phyloP scores from a whole-genome alignment of 2,888 invertebrate species.

The Conchocele bisecta region DNA sequence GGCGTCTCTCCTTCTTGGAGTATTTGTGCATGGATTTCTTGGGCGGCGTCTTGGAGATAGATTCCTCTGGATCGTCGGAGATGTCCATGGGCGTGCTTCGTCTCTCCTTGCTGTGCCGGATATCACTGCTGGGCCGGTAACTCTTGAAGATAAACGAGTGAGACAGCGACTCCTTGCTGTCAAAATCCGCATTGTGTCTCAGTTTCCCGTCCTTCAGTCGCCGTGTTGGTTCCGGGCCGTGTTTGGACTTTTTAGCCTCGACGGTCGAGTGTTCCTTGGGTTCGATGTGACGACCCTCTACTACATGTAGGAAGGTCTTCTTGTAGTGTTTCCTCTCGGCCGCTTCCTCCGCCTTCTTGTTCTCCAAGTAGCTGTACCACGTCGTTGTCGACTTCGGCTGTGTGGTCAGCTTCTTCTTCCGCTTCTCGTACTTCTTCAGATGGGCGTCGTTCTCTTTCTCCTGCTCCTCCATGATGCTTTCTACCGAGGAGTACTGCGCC shows the following conservation, averaged over 20 bases:
- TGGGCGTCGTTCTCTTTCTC: conserved; percentile 49
- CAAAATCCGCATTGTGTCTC: conserved; percentile 30
- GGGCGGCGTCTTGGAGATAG: conserved; percentile 31
- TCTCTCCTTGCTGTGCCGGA: conserved; percentile 48
- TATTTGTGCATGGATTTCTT: conserved; percentile 35
- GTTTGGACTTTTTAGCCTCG: conserved; percentile 43
- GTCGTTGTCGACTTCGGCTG: conserved; percentile 49
- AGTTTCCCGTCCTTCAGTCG: conserved; percentile 31
- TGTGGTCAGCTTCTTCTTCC: conserved; percentile 18
- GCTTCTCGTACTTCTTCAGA: conserved; percentile 15
- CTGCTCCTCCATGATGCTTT: conserved; percentile 51
- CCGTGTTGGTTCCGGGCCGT: conserved; percentile 32
- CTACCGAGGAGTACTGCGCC: conserved; percentile 50
- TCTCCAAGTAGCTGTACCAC: conserved; percentile 59
- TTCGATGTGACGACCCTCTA: conserved; percentile 57
- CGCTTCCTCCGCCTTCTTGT: conserved; percentile 58
- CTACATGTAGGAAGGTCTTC: conserved; percentile 58
- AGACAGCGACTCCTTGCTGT: conserved; percentile 50
- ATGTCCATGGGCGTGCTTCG: conserved; percentile 15
- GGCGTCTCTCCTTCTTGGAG: conserved; percentile 39
- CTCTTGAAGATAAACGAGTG: conserved; percentile 47
- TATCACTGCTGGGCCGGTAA: conserved; percentile 53
- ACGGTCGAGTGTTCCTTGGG: conserved; percentile 44
- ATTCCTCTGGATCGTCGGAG: conserved; percentile 36
- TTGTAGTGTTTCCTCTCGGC: conserved; percentile 51